phyloP scores from a whole-genome alignment of 2,797 vertebrate species.

The Sebastes elongatus region DNA sequence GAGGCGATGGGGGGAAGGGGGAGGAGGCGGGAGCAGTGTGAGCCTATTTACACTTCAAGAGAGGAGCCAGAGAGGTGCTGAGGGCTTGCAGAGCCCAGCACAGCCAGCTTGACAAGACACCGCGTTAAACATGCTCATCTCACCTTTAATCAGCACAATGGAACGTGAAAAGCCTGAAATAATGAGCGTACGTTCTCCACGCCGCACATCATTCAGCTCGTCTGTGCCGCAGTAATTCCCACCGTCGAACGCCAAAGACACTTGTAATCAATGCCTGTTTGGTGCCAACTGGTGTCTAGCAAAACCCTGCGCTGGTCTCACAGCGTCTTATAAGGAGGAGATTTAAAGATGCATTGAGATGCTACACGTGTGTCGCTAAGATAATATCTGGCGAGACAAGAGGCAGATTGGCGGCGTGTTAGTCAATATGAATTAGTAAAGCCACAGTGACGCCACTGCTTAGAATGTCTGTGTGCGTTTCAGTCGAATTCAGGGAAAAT shows the following conservation, averaged over 20 bases:
- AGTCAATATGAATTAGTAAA: conserved; percentile 68
- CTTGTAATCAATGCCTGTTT: conserved; percentile 66
- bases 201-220: conserved; percentile 48
- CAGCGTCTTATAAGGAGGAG: conserved; percentile 38
- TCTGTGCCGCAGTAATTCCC: conserved; percentile 57
- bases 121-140: conserved; percentile 68
- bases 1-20: conserved; percentile 20
- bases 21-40: conserved; percentile 44
- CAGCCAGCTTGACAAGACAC: conserved; percentile 65
- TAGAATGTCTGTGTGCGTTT: conserved; percentile 24
- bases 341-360: conserved; percentile 60
- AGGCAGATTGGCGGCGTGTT: conserved; percentile 51
- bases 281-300: conserved; percentile 46
- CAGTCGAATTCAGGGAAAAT: conserved; percentile 42
- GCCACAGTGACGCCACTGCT: conserved; percentile 31
- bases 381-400: conserved; percentile 63
- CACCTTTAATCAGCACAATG: conserved; percentile 76
- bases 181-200: conserved; percentile 57
- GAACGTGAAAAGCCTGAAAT: conserved; percentile 60
- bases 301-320: conserved; percentile 43
- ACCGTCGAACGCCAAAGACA: conserved; percentile 48
- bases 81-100: conserved; percentile 63
- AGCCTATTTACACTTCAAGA: conserved; percentile 85
- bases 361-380: conserved; percentile 59
- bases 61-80: conserved; percentile 68